Evolutionary conservation across 2,888 invertebrate genomes (phyloP).

Genomic region (Drosophila mimica): DNA sequence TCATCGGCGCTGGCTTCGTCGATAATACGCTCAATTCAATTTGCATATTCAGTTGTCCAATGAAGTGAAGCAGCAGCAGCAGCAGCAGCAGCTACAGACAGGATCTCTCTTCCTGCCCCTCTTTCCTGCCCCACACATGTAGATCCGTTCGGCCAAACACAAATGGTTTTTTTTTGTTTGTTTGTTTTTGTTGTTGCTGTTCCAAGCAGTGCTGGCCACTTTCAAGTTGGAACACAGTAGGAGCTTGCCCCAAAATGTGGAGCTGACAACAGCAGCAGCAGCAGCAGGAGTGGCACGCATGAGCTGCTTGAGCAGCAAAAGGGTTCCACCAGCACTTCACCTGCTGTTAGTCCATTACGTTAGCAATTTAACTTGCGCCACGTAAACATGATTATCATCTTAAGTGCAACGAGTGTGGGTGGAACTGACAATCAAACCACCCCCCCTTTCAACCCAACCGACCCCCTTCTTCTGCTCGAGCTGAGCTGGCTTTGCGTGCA

Average conservation of each 20-base stretch:
- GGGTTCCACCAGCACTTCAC: conserved; percentile 47
- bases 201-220: conserved; percentile 70
- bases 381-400: conserved; percentile 81
- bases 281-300: conserved; percentile 57
- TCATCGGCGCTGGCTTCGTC: conserved; percentile 51
- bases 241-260: conserved; percentile 61
- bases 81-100: conserved; percentile 40
- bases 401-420: conserved; percentile 73
- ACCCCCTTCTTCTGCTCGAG: background rate
- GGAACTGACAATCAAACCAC: conserved; percentile 15
- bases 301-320: conserved; percentile 42
- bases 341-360: conserved; percentile 80
- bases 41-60: conserved; percentile 82
- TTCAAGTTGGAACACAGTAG: conserved; percentile 48
- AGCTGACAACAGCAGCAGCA: conserved; percentile 44
- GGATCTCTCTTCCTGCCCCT: conserved; percentile 26
- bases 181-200: background rate
- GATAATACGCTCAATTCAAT: conserved; percentile 82
- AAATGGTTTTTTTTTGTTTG: conserved; percentile 56
- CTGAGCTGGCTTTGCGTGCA: conserved; percentile 64
- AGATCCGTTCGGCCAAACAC: conserved; percentile 49
- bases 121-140: conserved; percentile 11
- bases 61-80: conserved; percentile 63
- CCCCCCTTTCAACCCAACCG: background rate
- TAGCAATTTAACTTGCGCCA: conserved; percentile 81